Conservation (phyloP, 2,797 vertebrate species). For the Chelonia mydas region DNA sequence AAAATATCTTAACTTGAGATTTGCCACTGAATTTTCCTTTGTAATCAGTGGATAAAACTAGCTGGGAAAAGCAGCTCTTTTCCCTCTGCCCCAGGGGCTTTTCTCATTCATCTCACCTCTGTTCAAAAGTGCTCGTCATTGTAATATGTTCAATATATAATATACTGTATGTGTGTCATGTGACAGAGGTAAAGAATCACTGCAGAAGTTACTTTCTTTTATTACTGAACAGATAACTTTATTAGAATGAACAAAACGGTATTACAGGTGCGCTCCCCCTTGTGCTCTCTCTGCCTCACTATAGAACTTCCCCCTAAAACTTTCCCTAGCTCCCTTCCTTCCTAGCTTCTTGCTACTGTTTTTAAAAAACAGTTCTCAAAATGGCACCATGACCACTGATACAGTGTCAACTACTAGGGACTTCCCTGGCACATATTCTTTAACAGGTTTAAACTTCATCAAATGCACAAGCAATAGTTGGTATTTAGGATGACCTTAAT, state of each 20-base stretch:
- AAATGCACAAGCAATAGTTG: slow-evolving; percentile 7
- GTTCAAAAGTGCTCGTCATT: slow-evolving; percentile 62
- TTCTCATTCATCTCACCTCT: slow-evolving; percentile 58
- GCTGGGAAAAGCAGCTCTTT: slow-evolving; percentile 42
- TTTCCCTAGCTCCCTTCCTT: not conserved
- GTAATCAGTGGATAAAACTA: slow-evolving; percentile 61
- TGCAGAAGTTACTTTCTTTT: slow-evolving; percentile 20
- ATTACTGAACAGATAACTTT: slow-evolving; percentile 42
- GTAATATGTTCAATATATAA: slow-evolving; percentile 47
- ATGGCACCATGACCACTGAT: not conserved
- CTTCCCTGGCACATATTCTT: not conserved
- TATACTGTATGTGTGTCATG: not conserved
- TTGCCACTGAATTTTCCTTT: slow-evolving; percentile 55
- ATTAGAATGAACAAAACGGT: slow-evolving; percentile 50
- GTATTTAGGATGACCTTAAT: not conserved
- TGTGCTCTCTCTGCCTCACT: slow-evolving; percentile 11
- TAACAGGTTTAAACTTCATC: not conserved
- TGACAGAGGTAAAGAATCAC: not conserved
- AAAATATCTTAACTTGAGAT: not conserved
- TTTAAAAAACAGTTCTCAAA: slow-evolving; percentile 18
- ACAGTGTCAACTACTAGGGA: not conserved
- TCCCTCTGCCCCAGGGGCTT: slow-evolving; percentile 24
- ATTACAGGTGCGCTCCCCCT: slow-evolving; percentile 9
- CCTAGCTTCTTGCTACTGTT: slow-evolving; percentile 15
- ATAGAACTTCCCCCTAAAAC: slow-evolving; percentile 7